A percentile compares a stretch with the other conserved stretches of the same genome.
Evolutionary conservation across 2,113 vertebrate species (phyloP).

Genomic region (Acrocephalus arundinaceus): DNA sequence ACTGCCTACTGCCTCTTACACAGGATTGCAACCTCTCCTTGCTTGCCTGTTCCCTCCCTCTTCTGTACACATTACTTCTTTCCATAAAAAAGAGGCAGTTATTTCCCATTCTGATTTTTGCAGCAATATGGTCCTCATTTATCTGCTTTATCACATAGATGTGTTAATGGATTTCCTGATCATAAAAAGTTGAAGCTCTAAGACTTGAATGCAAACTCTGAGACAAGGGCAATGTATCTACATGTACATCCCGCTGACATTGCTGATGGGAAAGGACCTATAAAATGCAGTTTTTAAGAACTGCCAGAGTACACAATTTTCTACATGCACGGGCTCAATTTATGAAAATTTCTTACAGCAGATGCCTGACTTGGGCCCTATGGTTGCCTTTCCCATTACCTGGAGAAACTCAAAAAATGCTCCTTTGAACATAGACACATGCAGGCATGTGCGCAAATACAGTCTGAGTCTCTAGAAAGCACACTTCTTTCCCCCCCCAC

Average conservation of each 20-base stretch:
- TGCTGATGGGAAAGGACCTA: not conserved
- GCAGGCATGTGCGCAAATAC: not conserved
- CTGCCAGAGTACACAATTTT: not conserved
- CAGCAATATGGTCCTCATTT: not conserved
- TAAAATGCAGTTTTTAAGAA: not conserved
- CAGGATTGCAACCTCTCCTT: not conserved
- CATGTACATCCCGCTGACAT: not conserved
- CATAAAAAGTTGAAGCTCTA: not conserved
- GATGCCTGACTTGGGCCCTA: not conserved
- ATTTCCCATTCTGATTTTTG: not conserved
- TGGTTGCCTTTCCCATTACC: not conserved
- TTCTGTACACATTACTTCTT: not conserved
- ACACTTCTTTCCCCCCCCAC: accelerated
- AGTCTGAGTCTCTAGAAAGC: not conserved
- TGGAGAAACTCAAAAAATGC: not conserved
- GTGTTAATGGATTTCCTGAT: not conserved
- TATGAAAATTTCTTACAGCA: not conserved
- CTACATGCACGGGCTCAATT: not conserved
- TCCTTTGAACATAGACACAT: not conserved
- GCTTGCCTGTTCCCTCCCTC: not conserved
- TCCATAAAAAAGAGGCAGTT: not conserved
- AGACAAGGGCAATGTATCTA: not conserved
- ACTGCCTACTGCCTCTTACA: not conserved
- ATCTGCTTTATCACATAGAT: conserved; percentile 3
- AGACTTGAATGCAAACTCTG: not conserved